Evolutionary conservation across 2,113 vertebrate genomes (phyloP).

Genomic region (Pteronura brasiliensis): DNA sequence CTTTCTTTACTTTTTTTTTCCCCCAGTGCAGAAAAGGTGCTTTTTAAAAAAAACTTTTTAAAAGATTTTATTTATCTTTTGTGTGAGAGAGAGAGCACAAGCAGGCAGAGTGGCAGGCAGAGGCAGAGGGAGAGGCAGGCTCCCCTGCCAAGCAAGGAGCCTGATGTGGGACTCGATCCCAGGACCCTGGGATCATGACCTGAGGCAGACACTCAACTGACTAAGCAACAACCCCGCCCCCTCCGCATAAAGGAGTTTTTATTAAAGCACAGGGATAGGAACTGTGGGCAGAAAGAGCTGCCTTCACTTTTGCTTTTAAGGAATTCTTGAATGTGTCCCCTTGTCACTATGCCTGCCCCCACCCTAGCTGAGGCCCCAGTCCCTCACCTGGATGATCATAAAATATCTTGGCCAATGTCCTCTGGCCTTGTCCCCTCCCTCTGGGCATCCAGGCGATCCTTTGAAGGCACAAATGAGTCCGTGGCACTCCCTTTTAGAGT

Average conservation of each 20-base stretch:
- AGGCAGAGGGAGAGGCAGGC: too few relatives aligned
- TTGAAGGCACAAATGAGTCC: background rate
- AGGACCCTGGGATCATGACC: too few relatives aligned
- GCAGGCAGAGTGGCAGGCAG: too few relatives aligned
- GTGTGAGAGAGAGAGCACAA: too few relatives aligned
- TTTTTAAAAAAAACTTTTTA: background rate
- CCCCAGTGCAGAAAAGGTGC: background rate
- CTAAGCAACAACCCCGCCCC: too few relatives aligned
- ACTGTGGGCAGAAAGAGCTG: background rate
- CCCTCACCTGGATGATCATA: background rate
- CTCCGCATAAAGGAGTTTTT: background rate
- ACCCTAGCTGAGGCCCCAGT: background rate
- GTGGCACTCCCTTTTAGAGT: background rate
- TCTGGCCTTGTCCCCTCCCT: background rate
- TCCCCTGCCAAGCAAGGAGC: too few relatives aligned
- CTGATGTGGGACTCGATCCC: too few relatives aligned
- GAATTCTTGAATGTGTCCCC: background rate
- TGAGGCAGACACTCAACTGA: too few relatives aligned
- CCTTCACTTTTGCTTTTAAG: background rate
- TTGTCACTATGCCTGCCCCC: background rate
- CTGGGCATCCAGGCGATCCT: rapidly evolving
- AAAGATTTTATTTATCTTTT: too few relatives aligned
- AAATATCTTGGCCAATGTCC: background rate
- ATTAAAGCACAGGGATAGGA: background rate
- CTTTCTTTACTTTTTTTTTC: background rate